Evolutionary conservation across 1,140 invertebrate genomes (phyloP), one percentile per base, ranked within the genome.

Genomic region (Holotrichia oblita): DNA sequence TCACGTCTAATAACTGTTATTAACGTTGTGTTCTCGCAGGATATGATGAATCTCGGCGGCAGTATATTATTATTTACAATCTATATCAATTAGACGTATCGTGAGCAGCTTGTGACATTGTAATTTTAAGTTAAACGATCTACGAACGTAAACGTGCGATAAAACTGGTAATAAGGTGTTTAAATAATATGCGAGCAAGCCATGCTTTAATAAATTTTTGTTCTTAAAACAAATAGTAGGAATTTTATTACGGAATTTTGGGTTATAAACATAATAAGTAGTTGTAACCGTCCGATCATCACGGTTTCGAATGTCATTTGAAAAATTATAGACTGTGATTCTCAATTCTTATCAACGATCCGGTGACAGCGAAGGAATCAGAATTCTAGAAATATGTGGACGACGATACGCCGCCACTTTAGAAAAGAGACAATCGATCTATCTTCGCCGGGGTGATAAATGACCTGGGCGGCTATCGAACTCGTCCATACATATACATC

Each of bases 371-470:
- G 17, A 55, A 55, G 48, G n/a, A 55, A 55, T 55, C 48, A 55
- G 48, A 55, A 55, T 55, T 55, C 48, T 55, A 55, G 48, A 55
- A 55, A 55, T 14, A 55, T 17, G 48, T 55, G 48, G n/a, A 55
- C 48, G 48, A 55, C 17, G 48, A 55, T 55, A 55, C 14, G 48
- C 48, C 48, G 48, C 48, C 48, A 55, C 48, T 55, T 55, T 55
- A 55, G 48, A 55, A 55, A 55, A 17, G 14, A 55, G 48, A 55
- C 48, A 55, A 55, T 55, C 48, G 48, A 55, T 55, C 48, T 55
- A 55, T 55, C 48, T 55, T 55, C 17, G 17, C 48, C 48, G 48
- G n/a, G 48, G 48, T 55, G 48, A 55, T 55, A 55, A 55, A 55
- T 55, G 48, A 17, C 12, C 27, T 55, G 6, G 48, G n/a, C 48